Base-by-base conservation (phyloP, 2,797 vertebrate genomes). In the Enteromius argenteus region DNA sequence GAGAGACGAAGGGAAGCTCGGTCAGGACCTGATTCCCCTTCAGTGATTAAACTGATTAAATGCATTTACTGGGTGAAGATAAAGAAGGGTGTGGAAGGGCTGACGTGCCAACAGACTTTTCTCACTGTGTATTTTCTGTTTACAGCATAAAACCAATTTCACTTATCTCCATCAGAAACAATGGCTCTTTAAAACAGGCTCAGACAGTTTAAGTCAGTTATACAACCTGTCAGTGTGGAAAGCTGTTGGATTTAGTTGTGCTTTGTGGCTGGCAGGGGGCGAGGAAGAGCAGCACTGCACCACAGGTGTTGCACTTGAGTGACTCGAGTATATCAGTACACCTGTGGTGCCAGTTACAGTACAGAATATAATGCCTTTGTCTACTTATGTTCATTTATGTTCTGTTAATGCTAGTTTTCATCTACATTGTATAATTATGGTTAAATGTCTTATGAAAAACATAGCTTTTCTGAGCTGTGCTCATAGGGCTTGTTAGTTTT, bases 41-140 rank as follows among this genome's bases (percentile, higher is more conserved):
- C 19, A n/a, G 56, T 69, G 83, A 89, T 88, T 89, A 86, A 86
- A 84, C 30, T 44, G 85, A 88, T 89, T 84, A 87, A 49, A 49
- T 68, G 23, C 27, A 51, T 84, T 68, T 75, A 77, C 75, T 80
- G 62, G 23, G 9, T 81, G 7, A 37, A 79, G 42, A 79, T 72
- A 69, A 85, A 51, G 30, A 23, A 72, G 15, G 85, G 58, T 84
- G 79, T 73, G 71, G 46, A 81, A 78, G 72, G 23, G 27, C 19
- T n/a, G 32, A 83, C 42, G 4, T 73, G 56, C 76, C 69, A 73
- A 42, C 72, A 53, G 17, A 66, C 14, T 53, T 66, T 82, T 37
- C 81, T 51, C 32, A 6, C 42, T 39, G 15, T 32, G 56, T 27
- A 46, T 80, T 42, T 83, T 58, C 71, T 83, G 32, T 75, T 83